Conservation (phyloP, 2,113 vertebrate genomes). For the Sitta europaea region DNA sequence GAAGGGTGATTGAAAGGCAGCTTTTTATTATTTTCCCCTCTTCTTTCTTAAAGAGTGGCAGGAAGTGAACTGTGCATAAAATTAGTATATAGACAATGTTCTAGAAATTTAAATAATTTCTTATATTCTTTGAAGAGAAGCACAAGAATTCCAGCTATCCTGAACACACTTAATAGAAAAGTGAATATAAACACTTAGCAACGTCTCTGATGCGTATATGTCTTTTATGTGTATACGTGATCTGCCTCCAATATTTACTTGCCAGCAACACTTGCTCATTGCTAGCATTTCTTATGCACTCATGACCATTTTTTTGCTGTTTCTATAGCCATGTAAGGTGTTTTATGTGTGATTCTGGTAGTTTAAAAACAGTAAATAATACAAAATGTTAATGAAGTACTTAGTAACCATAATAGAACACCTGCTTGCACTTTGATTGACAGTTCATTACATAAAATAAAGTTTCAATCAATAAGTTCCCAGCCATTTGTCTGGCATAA, state of each 20-base stretch:
- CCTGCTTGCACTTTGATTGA: background rate
- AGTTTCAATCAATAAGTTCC: background rate
- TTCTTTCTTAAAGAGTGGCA: background rate
- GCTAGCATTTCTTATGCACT: background rate
- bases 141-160: background rate
- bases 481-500: background rate
- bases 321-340: background rate
- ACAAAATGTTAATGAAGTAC: background rate
- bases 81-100: background rate
- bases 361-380: background rate
- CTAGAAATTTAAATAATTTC: background rate
- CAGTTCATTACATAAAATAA: background rate
- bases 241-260: background rate
- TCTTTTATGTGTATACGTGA: background rate
- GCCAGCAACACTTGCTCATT: background rate
- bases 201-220: background rate
- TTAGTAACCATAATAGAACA: background rate
- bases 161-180: slow-evolving; percentile 7
- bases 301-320: background rate
- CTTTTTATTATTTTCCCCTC: background rate
- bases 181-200: background rate
- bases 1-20: background rate
- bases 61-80: background rate
- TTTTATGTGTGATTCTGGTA: background rate
- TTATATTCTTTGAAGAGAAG: background rate